These are phyloP conservation scores for Idaea biselata DNA, from an alignment of 2,888 invertebrate species.

Conservation along the genomic window DNA sequence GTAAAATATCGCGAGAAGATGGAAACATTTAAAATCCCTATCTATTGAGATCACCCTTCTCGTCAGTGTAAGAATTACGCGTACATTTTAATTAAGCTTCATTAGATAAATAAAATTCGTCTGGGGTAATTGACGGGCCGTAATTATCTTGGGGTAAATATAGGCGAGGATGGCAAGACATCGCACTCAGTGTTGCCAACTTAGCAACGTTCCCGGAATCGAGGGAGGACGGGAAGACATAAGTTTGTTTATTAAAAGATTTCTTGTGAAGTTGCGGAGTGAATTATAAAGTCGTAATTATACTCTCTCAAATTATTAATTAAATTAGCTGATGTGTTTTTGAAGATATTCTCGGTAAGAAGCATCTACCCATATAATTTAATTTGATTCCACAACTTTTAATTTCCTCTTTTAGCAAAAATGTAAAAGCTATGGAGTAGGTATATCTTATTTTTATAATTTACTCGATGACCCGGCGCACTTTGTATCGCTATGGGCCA, in stretches of 20 bases:
- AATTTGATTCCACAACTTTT: neutral
- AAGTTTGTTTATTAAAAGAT: conserved; percentile 54
- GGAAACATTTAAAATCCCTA: conserved; percentile 21
- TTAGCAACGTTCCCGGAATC: conserved; percentile 40
- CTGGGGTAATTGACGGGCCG: conserved; percentile 72
- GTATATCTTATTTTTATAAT: too few relatives aligned
- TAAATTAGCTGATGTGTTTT: conserved; percentile 36
- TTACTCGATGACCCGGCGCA: neutral
- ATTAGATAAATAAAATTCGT: conserved; percentile 79
- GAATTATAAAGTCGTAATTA: conserved; percentile 48
- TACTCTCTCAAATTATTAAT: conserved; percentile 35
- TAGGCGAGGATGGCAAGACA: conserved; percentile 45
- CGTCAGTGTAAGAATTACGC: conserved; percentile 63
- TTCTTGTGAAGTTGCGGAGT: conserved; percentile 37
- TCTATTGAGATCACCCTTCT: conserved; percentile 39
- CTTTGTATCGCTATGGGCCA: neutral
- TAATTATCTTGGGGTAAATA: conserved; percentile 59
- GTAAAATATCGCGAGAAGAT: conserved; percentile 12
- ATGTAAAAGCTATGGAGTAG: neutral
- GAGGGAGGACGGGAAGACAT: conserved; percentile 20
- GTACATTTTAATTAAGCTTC: conserved; percentile 80
- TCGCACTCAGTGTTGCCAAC: conserved; percentile 51
- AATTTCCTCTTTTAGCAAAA: neutral
- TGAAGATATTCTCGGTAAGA: conserved; percentile 22
- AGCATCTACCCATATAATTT: neutral